A percentile compares a stretch with the other conserved stretches of the same genome.
These are phyloP conservation scores for Morelia viridis DNA, from an alignment of 2,797 vertebrate genomes.

Conservation along the genomic window DNA sequence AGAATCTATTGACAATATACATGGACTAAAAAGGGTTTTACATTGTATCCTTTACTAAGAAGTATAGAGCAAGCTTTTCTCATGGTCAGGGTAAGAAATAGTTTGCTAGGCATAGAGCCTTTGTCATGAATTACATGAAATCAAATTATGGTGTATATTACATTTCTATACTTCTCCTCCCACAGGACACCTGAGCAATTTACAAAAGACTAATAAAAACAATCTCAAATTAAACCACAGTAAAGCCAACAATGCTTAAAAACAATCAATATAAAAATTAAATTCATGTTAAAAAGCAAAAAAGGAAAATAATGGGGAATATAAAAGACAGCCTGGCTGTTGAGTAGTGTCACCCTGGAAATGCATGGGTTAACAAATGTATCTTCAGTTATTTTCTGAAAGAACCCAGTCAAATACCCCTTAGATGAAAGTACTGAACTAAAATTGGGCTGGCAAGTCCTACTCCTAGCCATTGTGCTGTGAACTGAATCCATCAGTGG, in stretches of 20 bases:
- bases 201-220: background rate
- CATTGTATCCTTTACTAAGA: constrained; percentile 27
- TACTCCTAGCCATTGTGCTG: background rate
- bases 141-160: background rate
- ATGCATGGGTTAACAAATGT: background rate
- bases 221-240: background rate
- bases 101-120: background rate
- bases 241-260: background rate
- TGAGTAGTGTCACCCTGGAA: background rate
- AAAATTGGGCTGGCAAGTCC: background rate
- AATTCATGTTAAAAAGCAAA: background rate
- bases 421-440: background rate
- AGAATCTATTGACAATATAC: background rate
- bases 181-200: background rate
- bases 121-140: background rate
- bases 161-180: background rate
- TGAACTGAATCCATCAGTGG: background rate
- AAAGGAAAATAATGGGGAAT: background rate
- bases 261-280: background rate
- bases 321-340: background rate
- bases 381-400: background rate
- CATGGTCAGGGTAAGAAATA: background rate
- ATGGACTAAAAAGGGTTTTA: constrained; percentile 14
- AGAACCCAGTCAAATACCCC: background rate
- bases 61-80: background rate